phyloP scores from a whole-genome alignment of 1,140 invertebrate genomes.

The Eumaeus atala region DNA sequence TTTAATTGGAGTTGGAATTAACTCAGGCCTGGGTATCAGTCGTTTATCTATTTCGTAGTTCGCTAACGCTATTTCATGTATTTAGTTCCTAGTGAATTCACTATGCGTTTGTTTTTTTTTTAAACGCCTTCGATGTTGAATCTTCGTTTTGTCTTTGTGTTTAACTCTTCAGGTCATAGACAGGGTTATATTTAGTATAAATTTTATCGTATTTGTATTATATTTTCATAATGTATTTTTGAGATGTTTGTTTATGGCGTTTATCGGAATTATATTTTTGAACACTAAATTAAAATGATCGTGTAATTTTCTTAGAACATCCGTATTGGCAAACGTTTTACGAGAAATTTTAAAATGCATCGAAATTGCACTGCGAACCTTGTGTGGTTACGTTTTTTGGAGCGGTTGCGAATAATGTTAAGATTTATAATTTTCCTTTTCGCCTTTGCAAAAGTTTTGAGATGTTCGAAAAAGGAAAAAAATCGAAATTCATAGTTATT shows the following conservation, averaged over 20 bases:
- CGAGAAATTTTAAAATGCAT: slow-evolving; percentile 31
- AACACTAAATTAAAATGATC: slow-evolving; percentile 63
- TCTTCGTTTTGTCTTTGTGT: slow-evolving; percentile 54
- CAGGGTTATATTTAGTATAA: slow-evolving; percentile 74
- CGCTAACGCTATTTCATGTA: slow-evolving; percentile 1
- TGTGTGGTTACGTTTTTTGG: slow-evolving; percentile 25
- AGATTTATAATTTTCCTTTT: slow-evolving; percentile 25
- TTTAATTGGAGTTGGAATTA: not conserved
- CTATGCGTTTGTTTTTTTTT: slow-evolving; percentile 29
- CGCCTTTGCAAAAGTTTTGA: slow-evolving; percentile 29
- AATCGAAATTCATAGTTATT: slow-evolving; percentile 42
- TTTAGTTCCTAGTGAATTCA: slow-evolving; percentile 5
- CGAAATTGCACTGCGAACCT: slow-evolving; percentile 25
- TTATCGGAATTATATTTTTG: slow-evolving; percentile 73
- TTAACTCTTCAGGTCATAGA: slow-evolving; percentile 73
- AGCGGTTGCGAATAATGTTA: slow-evolving; percentile 24
- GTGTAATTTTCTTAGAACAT: slow-evolving; percentile 61
- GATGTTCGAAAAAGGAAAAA: slow-evolving; percentile 32
- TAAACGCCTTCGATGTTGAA: slow-evolving; percentile 60
- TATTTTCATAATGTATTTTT: slow-evolving; percentile 74
- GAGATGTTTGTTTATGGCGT: slow-evolving; percentile 70
- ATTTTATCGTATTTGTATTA: slow-evolving; percentile 74
- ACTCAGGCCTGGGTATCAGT: slow-evolving; percentile 6
- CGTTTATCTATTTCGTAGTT: slow-evolving; percentile 4
- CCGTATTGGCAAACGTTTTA: slow-evolving; percentile 44